Conservation (phyloP, 2,888 invertebrate genomes). For the Reticulitermes lucifugus region DNA sequence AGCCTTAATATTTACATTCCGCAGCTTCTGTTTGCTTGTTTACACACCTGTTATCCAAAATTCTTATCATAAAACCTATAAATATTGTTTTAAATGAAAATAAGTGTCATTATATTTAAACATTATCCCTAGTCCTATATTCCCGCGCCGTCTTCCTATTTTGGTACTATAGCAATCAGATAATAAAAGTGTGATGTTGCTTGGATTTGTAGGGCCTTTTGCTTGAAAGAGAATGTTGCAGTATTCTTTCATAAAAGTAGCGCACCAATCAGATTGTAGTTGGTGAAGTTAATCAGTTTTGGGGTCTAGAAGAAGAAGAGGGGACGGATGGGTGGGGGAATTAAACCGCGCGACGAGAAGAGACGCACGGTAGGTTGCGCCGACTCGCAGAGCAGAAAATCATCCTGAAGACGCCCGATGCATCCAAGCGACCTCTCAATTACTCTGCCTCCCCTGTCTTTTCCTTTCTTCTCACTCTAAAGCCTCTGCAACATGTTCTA, state of each 20-base stretch:
- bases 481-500: slow-evolving; percentile 1
- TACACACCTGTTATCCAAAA: too few relatives aligned
- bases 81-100: too few relatives aligned
- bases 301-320: neutral
- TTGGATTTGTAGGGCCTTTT: neutral
- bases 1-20: too few relatives aligned
- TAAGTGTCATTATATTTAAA: too few relatives aligned
- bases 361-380: slow-evolving; percentile 50
- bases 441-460: slow-evolving; percentile 30
- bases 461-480: slow-evolving; percentile 21
- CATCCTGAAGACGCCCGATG: slow-evolving; percentile 50
- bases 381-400: slow-evolving; percentile 55
- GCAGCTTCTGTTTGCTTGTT: too few relatives aligned
- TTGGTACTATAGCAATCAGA: too few relatives aligned
- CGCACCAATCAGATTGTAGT: slow-evolving; percentile 48
- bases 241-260: neutral
- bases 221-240: neutral
- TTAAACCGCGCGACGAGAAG: slow-evolving; percentile 44
- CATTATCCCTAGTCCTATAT: too few relatives aligned
- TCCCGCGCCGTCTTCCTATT: too few relatives aligned
- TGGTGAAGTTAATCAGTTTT: slow-evolving; percentile 50
- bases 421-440: slow-evolving; percentile 40
- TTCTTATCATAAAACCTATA: too few relatives aligned
- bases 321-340: slow-evolving; percentile 30
- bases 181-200: neutral